phyloP scores from a whole-genome alignment of 2,113 vertebrate genomes.

The Hypomesus transpacificus region DNA sequence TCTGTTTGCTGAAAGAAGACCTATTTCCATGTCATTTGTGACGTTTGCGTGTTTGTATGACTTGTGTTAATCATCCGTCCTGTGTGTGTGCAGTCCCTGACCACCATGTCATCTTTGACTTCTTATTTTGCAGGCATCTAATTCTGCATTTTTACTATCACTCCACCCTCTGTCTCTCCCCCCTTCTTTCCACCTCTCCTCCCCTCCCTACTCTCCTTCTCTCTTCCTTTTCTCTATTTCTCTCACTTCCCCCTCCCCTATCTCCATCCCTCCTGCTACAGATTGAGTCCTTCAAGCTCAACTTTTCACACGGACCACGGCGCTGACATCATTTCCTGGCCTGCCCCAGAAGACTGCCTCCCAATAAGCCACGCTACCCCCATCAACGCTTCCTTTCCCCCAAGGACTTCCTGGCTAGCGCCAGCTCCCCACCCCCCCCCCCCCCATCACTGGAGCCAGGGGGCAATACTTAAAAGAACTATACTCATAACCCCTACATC shows the following conservation, averaged over 20 bases:
- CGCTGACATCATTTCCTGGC: conserved; percentile 78
- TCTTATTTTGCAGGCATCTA: conserved; percentile 99
- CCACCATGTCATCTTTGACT: conserved; percentile 69
- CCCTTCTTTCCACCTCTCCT: conserved; percentile 58
- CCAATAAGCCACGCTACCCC: conserved; percentile 57
- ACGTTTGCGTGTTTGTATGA: not conserved
- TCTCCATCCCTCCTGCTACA: conserved; percentile 78
- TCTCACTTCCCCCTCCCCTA: conserved; percentile 21
- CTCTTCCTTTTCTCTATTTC: conserved; percentile 20
- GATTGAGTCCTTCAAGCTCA: conserved; percentile 91
- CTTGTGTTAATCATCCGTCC: not conserved
- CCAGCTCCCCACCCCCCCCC: conserved; percentile 39
- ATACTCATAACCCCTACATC: not conserved
- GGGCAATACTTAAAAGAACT: conserved; percentile 35
- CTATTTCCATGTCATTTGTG: not conserved
- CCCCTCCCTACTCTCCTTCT: conserved; percentile 58
- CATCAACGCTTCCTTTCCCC: conserved; percentile 64
- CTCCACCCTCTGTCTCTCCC: conserved; percentile 69
- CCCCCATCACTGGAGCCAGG: conserved; percentile 29
- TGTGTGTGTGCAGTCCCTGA: conserved; percentile 51
- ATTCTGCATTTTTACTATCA: conserved; percentile 87
- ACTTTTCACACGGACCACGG: conserved; percentile 87
- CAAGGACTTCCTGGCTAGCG: conserved; percentile 57
- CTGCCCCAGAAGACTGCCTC: conserved; percentile 66
- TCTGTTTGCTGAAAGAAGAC: no score